Base-by-base conservation (phyloP, 2,113 vertebrate genomes). In the Sylvia atricapilla region DNA sequence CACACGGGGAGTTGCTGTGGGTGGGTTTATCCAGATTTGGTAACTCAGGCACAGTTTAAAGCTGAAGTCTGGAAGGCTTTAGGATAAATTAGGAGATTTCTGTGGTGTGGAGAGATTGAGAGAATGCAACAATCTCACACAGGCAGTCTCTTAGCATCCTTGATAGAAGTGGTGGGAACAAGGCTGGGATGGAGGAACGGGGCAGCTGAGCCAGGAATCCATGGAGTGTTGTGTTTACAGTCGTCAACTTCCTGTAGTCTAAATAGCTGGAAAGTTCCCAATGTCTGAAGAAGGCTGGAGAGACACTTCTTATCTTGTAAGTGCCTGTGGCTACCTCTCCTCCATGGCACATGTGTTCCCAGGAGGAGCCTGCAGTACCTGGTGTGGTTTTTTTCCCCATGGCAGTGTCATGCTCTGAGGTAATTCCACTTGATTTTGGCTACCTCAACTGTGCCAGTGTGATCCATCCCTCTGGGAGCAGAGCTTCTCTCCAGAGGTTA, bases 381-480 rank as follows among this genome's bases (percentile, higher is more conserved):
- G 41, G 3, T 22, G 30, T 69, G 30, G 28, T 5, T 59, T 59
- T 59, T 53, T 35, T 33, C 47, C 49, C 18, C 2, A 0, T 7
- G 17, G 81, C 67, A 50, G 33, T 80, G 58, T 75, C 47, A 5
- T 7, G 3, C 47, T 76, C 53, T 53, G 53, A 81, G 59, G 33
- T 63, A 58, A 73, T 6, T 60, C 59, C 15, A 1, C 33, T 90
- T 53, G 4, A 47, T 72, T 80, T 62, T 39, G 1, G 39, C 53
- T 64, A 20, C 70, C 49, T 75, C 21, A 56, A 7, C 53, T 20
- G 8, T 66, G 33, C 33, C 4, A 5, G 33, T 0, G 0, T 0
- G 0, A 21, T 60, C 23, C 7, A 14, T 39, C 7, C 39, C 67
- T 20, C 12, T 23, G 44, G n/a, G 49, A 84, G 37, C 78, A 68